Conservation (phyloP, 2,113 vertebrate genomes). For the Nesoenas mayeri region DNA sequence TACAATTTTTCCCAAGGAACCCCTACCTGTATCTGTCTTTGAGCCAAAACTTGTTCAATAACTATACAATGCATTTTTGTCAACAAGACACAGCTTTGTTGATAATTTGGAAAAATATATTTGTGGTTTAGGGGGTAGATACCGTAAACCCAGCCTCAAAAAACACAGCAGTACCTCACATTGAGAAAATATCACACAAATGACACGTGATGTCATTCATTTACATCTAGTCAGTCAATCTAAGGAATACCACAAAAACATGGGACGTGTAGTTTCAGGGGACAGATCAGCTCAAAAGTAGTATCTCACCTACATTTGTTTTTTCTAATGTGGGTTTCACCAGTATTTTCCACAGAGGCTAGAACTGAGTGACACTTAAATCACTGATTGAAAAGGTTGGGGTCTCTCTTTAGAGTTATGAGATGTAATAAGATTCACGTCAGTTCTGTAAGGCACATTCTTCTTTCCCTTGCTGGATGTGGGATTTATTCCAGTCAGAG, state of each 20-base stretch:
- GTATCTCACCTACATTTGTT: neutral
- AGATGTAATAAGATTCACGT: neutral
- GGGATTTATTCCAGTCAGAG: constrained; percentile 33
- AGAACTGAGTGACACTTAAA: constrained; percentile 17
- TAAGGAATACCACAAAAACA: neutral
- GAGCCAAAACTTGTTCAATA: neutral
- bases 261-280: neutral
- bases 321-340: neutral
- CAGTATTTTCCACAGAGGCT: neutral
- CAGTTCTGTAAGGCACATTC: neutral
- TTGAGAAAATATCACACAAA: neutral
- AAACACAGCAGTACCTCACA: neutral
- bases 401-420: neutral
- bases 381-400: constrained; percentile 24
- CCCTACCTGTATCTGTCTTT: neutral
- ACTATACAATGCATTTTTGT: neutral
- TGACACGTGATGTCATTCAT: neutral
- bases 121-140: neutral
- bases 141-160: neutral
- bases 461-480: constrained; percentile 5
- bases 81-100: neutral
- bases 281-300: neutral
- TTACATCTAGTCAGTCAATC: neutral
- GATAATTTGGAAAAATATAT: neutral
- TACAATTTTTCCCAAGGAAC: neutral